Evolutionary conservation across 2,113 vertebrate genomes (phyloP), one percentile per base, ranked within the genome.

Genomic region (Pampusana beccarii): DNA sequence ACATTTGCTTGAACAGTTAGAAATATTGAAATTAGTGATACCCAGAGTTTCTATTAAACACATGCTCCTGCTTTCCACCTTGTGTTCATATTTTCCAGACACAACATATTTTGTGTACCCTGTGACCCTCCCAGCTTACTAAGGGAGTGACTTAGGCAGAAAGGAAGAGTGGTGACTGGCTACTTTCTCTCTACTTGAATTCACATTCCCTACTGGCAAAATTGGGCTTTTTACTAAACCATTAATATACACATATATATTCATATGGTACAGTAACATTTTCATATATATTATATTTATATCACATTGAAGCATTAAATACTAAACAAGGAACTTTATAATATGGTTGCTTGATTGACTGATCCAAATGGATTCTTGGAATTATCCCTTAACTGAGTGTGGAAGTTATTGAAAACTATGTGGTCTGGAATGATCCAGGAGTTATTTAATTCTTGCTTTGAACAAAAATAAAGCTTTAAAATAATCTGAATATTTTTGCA

Each of bases 51-150:
- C 40, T 1, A 0, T 23, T 64, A 50, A 46, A 19, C 4, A 5
- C 12, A 38, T 13, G 8, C 42, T 46, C 38, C 62, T 57, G 56
- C 13, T 40, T 10, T 90, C 42, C 36, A 46, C 36, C 36, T n/a
- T 51, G 11, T 46, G 56, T 14, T 34, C 11, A 16, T 11, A 4
- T 46, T 74, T 84, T 69, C 42, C 28, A 74, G 24, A 23, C 11
- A 11, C 1, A 0, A 57, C 6, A 0, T 56, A 25, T 29, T 54
- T 66, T 50, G 31, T 31, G n/a, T 53, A 25, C 13, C 2, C 8
- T 57, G 28, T 84, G 60, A 28, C 40, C 14, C 18, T 42, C 24
- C 10, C 33, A 34, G 33, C 24, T 58, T 46, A 13, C 40, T 53
- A 51, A 69, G 86, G 36, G 31, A 36, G 33, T 29, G 19, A 11